These are phyloP conservation scores for Asarcornis scutulata DNA, from an alignment of 2,113 vertebrate genomes.

Conservation along the genomic window DNA sequence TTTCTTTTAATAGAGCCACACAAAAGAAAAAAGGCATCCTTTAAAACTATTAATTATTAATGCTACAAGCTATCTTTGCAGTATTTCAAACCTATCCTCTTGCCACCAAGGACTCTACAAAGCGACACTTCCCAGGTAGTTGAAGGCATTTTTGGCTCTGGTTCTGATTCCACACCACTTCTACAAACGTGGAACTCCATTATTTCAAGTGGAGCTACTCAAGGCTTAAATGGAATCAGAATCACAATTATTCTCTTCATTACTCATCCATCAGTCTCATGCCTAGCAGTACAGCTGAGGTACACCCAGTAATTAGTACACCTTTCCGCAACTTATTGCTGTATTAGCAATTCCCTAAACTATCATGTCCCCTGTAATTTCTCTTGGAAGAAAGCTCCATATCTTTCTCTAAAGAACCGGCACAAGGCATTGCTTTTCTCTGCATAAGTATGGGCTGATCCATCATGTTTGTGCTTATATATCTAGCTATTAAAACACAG, in stretches of 20 bases:
- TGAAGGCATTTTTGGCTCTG: not conserved
- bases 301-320: conserved; percentile 17
- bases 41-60: conserved; percentile 25
- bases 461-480: not conserved
- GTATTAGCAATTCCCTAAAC: conserved; percentile 52
- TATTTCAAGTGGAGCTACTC: not conserved
- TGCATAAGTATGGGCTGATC: not conserved
- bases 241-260: conserved; percentile 21
- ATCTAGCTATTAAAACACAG: conserved; percentile 22
- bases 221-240: conserved; percentile 42
- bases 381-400: not conserved
- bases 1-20: not conserved
- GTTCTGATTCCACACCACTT: not conserved
- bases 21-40: conserved; percentile 1
- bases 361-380: not conserved
- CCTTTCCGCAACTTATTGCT: conserved; percentile 44
- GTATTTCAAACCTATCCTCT: not conserved
- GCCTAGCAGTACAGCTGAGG: not conserved
- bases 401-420: not conserved
- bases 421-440: not conserved
- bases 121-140: not conserved
- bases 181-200: not conserved
- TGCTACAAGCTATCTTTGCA: not conserved
- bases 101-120: not conserved
- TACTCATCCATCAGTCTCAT: conserved; percentile 33